Percentiles rank a stretch among this genome's conserved stretches.
Evolutionary conservation across 30 jellyfish, hydroid and myxozoan species (phyloP).

Genomic region (Turritopsis dohrnii): DNA sequence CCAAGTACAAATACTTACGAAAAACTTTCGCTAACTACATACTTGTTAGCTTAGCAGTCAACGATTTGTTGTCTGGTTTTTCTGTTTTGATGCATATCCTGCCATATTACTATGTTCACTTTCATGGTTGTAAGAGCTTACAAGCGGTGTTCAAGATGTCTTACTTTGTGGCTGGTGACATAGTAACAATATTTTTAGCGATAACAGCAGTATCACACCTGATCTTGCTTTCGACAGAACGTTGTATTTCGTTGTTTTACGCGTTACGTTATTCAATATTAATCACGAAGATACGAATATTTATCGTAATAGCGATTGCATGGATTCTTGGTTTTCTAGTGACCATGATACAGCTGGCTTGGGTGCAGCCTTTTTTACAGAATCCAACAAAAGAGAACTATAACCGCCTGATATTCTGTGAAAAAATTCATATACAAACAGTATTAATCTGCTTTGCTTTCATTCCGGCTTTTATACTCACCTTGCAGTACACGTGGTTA

Average conservation of each 20-base stretch:
- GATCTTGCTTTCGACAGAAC: constrained; percentile 59
- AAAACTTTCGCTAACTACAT: constrained; percentile 51
- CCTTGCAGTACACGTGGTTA: constrained; percentile 14
- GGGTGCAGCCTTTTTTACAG: constrained; percentile 37
- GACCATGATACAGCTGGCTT: constrained; percentile 47
- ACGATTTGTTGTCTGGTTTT: constrained; percentile 65
- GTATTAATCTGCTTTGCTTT: constrained; percentile 13
- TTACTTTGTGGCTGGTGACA: constrained; percentile 36
- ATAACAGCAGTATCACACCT: constrained; percentile 64
- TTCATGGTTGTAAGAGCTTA: neutral
- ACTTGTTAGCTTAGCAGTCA: constrained; percentile 72
- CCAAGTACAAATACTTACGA: constrained; percentile 28
- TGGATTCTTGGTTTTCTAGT: constrained; percentile 48
- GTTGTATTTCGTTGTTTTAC: constrained; percentile 66
- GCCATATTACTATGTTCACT: constrained; percentile 31
- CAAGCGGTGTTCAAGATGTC: neutral
- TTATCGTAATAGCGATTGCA: constrained; percentile 33
- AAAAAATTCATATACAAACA: constrained; percentile 7
- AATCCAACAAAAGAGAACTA: neutral
- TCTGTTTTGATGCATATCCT: constrained; percentile 43
- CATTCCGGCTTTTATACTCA: constrained; percentile 26
- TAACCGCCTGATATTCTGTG: neutral
- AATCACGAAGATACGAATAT: constrained; percentile 64
- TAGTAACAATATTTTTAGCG: constrained; percentile 34
- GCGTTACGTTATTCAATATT: constrained; percentile 72